Evolutionary conservation across 2,888 invertebrate species (phyloP), one percentile per base, ranked within the genome.

Genomic region (Agriotes lineatus): DNA sequence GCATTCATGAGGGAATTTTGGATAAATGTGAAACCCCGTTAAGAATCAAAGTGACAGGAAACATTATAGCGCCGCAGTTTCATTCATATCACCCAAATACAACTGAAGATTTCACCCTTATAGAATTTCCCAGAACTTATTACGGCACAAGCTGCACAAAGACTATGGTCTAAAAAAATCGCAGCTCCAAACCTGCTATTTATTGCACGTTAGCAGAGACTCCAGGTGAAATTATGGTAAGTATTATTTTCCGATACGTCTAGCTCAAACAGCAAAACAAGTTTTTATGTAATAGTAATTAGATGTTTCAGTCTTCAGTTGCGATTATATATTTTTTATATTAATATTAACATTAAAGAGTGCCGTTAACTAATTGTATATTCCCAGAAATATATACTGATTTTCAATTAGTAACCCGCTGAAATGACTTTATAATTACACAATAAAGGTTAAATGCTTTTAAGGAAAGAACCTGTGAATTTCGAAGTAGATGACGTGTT

Each of bases 81-180:
- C 71, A 79, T 1, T 74, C 84, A 1, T 75, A 81, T 33, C 83
- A 85, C 75, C 83, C 83, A 0, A 80, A 83, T 25, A 75, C 80
- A 0, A 81, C 79, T 5, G 80, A 79, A 1, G 81, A 83, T 45
- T 82, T 85, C 54, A 83, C 83, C 2, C 74, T 86, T 16, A 73
- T 86, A 0, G 81, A 85, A 70, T 86, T 86, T 71, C 79, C 83
- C 0, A 77, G 76, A 22, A 84, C 84, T 0, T 84, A 84, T 69
- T 78, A 80, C 20, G 84, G 84, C 1, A 80, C 82, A 0, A 69
- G 72, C n/a, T 77, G 76, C 22, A 80, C 78, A 20, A 80, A 81
- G 67, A 81, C 82, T 6, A 70, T 86, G 2, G 72, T 84, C 1
- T 75, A 87, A 1, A 77, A 81, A 69, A 87, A 86, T 75, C 66